Conservation (phyloP, 1,140 invertebrate genomes). For the Fopius arisanus region DNA sequence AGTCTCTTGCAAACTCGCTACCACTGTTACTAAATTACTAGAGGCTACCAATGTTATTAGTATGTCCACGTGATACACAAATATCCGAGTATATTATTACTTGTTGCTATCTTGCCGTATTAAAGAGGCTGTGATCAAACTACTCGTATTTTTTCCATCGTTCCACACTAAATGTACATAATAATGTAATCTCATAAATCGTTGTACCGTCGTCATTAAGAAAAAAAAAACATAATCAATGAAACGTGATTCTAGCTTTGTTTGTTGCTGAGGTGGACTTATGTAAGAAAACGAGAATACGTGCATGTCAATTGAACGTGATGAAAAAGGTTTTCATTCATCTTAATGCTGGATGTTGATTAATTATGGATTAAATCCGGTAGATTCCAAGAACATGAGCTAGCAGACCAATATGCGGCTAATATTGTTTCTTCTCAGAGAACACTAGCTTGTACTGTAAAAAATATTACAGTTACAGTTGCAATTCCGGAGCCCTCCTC, state of each 20-base stretch:
- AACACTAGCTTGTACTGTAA: too few species aligned
- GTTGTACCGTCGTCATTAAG: background rate
- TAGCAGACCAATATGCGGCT: too few species aligned
- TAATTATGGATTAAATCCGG: too few species aligned
- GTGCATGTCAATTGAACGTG: background rate
- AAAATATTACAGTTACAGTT: too few species aligned
- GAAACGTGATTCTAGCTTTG: background rate
- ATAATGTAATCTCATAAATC: background rate
- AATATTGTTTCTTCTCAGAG: too few species aligned
- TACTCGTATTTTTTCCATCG: background rate
- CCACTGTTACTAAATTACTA: conserved; percentile 54
- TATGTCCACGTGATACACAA: conserved; percentile 55
- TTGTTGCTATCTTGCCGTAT: background rate
- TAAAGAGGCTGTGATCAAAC: background rate
- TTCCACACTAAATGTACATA: background rate
- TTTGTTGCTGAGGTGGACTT: background rate
- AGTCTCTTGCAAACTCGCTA: conserved; percentile 54
- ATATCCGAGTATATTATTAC: background rate
- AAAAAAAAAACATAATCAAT: background rate
- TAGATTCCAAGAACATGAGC: too few species aligned
- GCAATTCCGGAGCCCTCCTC: too few species aligned
- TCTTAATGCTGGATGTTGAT: background rate
- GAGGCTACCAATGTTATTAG: conserved; percentile 58
- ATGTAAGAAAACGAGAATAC: background rate
- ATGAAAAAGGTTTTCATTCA: background rate